Conservation (phyloP, 2,888 invertebrate genomes). For the Clitarchus hookeri region DNA sequence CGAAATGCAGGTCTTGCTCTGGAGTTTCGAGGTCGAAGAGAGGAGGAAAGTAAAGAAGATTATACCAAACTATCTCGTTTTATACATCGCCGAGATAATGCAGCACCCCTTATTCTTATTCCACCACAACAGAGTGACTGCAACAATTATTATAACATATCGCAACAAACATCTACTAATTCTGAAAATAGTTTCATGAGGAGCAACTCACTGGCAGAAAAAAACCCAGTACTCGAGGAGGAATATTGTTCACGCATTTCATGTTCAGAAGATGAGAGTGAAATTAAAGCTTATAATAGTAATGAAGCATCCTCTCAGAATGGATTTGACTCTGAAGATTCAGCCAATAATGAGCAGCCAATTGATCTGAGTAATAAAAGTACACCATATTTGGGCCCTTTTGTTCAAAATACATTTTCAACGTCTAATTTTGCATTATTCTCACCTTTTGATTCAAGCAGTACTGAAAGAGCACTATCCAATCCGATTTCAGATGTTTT, state of each 20-base stretch:
- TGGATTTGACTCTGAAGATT: not conserved
- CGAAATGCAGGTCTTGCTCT: conserved; percentile 44
- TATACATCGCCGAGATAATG: conserved; percentile 47
- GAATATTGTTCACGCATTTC: conserved; percentile 17
- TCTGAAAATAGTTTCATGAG: not conserved
- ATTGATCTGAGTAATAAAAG: conserved; percentile 57
- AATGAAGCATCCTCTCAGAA: not conserved
- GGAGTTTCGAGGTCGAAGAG: conserved; percentile 35
- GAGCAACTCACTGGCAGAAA: conserved; percentile 4
- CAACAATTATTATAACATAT: conserved; percentile 54
- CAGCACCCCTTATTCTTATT: conserved; percentile 39
- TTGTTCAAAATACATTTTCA: conserved; percentile 32
- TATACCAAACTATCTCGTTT: conserved; percentile 37
- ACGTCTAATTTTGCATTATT: not conserved
- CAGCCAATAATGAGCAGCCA: conserved; percentile 47
- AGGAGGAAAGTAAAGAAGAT: conserved; percentile 16
- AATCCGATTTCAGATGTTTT: conserved; percentile 57
- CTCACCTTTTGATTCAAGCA: not conserved
- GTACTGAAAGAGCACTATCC: conserved; percentile 43
- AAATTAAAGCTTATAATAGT: not conserved
- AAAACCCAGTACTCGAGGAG: conserved; percentile 19
- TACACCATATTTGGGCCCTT: conserved; percentile 42
- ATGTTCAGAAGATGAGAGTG: conserved; percentile 20
- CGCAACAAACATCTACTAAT: conserved; percentile 45
- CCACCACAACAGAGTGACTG: conserved; percentile 36